phyloP scores from a whole-genome alignment of 1,140 invertebrate genomes.

The Calosoma granatense region DNA sequence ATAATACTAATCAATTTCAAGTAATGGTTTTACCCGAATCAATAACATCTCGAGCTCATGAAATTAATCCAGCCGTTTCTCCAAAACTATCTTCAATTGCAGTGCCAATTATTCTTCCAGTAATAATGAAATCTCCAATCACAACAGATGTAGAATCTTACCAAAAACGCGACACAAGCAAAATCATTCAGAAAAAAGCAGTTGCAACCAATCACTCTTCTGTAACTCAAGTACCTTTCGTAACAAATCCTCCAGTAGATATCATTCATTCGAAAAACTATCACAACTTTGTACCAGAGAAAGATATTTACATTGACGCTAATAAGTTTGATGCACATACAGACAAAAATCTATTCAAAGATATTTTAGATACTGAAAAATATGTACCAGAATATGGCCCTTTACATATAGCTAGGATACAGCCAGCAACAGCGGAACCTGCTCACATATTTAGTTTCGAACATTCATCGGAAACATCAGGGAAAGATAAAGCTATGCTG shows the following conservation, averaged over 20 bases:
- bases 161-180: no score
- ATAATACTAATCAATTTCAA: no score
- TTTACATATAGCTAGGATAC: background rate
- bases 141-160: no score
- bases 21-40: no score
- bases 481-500: background rate
- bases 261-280: background rate
- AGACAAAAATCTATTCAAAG: slow-evolving; percentile 1
- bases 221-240: background rate
- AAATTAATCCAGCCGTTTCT: no score
- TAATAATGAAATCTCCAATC: no score
- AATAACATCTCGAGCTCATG: no score
- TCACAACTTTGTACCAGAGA: background rate
- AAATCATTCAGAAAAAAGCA: no score
- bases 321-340: background rate
- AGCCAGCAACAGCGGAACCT: background rate
- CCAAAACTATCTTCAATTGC: no score
- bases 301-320: background rate
- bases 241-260: background rate
- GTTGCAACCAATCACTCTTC: no score
- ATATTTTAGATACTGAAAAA: background rate
- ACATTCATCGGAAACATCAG: background rate
- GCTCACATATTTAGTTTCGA: background rate
- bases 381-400: background rate
- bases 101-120: no score